A percentile compares a stretch with the other conserved stretches of the same genome.
Conservation (phyloP, 2,888 invertebrate genomes). For the Drosophila putrida region DNA sequence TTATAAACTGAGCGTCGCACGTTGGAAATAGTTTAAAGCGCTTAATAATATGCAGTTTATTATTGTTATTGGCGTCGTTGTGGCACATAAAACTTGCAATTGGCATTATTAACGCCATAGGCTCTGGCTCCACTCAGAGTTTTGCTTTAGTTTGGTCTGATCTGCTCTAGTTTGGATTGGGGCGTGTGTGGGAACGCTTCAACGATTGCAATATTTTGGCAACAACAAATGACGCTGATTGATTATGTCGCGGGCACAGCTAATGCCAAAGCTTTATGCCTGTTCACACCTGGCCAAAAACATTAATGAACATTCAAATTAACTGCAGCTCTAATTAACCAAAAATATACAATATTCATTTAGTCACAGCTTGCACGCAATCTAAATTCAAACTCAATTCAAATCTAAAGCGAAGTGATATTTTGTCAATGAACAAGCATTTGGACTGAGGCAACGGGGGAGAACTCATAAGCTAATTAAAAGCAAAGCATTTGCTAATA, state of each 20-base stretch:
- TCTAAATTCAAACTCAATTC: conserved; percentile 4
- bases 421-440: conserved; percentile 56
- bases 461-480: conserved; percentile 66
- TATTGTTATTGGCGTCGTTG: conserved; percentile 68
- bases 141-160: conserved; percentile 14
- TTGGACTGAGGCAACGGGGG: conserved; percentile 17
- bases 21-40: conserved; percentile 73
- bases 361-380: conserved; percentile 47
- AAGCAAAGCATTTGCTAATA: conserved; percentile 65
- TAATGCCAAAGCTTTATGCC: conserved; percentile 32
- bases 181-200: conserved; percentile 70
- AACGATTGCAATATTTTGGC: conserved; percentile 58
- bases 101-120: conserved; percentile 79
- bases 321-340: conserved; percentile 75
- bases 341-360: conserved; percentile 39
- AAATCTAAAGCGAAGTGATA: conserved; percentile 10
- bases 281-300: conserved; percentile 75
- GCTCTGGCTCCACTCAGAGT: conserved; percentile 52
- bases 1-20: conserved; percentile 53
- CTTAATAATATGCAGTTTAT: conserved; percentile 80
- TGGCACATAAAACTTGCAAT: conserved; percentile 67
- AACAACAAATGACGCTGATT: conserved; percentile 69
- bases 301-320: conserved; percentile 73
- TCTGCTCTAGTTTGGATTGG: conserved; percentile 24
- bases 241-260: conserved; percentile 44